Percentiles rank a stretch among this genome's conserved stretches.
These are phyloP conservation scores for Pseudobourletiella spinata DNA, from an alignment of 1,140 invertebrate species.

Conservation along the genomic window DNA sequence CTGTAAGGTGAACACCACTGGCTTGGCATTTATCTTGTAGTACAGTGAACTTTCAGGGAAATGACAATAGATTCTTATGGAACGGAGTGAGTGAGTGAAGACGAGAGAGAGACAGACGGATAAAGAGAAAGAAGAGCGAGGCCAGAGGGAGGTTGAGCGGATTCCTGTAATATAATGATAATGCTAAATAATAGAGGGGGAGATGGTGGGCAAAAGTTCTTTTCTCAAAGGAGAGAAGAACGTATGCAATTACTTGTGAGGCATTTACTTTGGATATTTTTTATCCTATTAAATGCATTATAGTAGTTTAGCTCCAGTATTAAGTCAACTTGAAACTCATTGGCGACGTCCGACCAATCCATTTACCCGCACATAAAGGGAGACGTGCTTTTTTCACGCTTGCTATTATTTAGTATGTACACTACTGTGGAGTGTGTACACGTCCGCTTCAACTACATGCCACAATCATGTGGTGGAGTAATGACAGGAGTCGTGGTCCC, in stretches of 20 bases:
- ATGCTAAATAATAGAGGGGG: neutral
- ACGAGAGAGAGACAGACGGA: neutral
- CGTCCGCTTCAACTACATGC: no score
- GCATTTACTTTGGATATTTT: neutral
- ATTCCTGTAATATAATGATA: neutral
- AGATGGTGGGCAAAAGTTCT: neutral
- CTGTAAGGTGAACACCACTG: neutral
- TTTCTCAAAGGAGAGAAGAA: neutral
- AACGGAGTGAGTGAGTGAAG: neutral
- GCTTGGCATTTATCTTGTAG: neutral
- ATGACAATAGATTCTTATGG: neutral
- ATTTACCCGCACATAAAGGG: no score
- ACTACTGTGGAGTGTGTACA: no score
- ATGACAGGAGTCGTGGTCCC: neutral
- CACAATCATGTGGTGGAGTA: no score
- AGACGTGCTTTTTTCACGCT: no score
- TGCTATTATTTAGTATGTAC: no score
- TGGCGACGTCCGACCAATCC: neutral
- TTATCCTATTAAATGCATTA: neutral
- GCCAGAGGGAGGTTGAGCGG: neutral
- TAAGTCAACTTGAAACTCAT: neutral
- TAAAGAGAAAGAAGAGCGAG: neutral
- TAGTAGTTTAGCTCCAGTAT: neutral
- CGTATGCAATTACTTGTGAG: conserved; percentile 2
- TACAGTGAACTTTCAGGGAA: neutral